A percentile compares a stretch with the other conserved stretches of the same genome.
These are phyloP conservation scores for Calliphora vomitoria DNA, from an alignment of 2,888 invertebrate species.

Conservation along the genomic window DNA sequence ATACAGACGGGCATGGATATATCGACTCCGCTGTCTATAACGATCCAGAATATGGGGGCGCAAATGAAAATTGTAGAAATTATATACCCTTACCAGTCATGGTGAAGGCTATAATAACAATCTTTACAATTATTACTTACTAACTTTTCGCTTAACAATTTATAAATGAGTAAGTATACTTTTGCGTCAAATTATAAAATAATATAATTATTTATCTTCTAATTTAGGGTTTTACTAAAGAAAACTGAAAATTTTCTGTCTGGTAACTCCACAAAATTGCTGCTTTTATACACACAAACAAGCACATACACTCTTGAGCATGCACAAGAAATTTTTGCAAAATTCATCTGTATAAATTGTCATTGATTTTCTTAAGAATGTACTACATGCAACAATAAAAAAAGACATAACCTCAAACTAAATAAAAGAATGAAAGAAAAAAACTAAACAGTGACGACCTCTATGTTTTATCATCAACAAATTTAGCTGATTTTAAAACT, in stretches of 20 bases:
- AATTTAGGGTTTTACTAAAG: too few relatives aligned
- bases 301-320: background rate
- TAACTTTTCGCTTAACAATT: too few relatives aligned
- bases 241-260: background rate
- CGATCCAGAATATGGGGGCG: too few relatives aligned
- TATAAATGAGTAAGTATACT: too few relatives aligned
- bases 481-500: conserved; percentile 40
- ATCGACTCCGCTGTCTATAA: too few relatives aligned
- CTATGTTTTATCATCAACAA: conserved; percentile 26
- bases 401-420: background rate
- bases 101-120: too few relatives aligned
- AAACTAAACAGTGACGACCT: conserved; percentile 40
- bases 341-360: conserved; percentile 29
- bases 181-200: too few relatives aligned
- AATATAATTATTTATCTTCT: too few relatives aligned
- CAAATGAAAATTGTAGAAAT: too few relatives aligned
- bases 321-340: conserved; percentile 1
- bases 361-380: conserved; percentile 52
- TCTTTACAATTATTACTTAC: too few relatives aligned
- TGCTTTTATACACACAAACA: background rate
- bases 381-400: background rate
- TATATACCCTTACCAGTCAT: too few relatives aligned
- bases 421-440: background rate
- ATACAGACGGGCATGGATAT: too few relatives aligned
- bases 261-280: conserved; percentile 35